phyloP scores from a whole-genome alignment of 2,888 invertebrate species.

The Embidobia sp. region DNA sequence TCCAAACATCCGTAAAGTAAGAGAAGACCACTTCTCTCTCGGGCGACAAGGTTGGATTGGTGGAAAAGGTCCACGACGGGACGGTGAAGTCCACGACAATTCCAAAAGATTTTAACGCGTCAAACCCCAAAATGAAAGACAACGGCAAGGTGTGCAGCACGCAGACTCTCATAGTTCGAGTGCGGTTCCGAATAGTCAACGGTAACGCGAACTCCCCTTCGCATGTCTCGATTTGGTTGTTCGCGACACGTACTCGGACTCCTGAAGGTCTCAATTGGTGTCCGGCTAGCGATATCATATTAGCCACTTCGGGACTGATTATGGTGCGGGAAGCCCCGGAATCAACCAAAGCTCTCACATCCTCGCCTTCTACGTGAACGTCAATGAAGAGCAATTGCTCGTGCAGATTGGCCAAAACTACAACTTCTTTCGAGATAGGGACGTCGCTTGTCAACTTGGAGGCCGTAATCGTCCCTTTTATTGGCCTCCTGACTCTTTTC shows the following conservation, averaged over 20 bases:
- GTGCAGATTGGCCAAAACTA: not conserved
- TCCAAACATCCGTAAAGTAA: constrained; percentile 9
- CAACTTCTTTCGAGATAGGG: not conserved
- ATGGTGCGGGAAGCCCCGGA: not conserved
- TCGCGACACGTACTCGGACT: not conserved
- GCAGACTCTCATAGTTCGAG: not conserved
- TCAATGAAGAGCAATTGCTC: not conserved
- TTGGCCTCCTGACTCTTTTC: not conserved
- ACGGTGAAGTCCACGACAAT: not conserved
- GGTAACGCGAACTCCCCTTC: not conserved
- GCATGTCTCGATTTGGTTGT: not conserved
- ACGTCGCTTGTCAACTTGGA: not conserved
- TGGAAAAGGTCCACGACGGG: not conserved
- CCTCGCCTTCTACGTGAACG: not conserved
- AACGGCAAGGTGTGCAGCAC: not conserved
- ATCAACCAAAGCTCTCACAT: not conserved
- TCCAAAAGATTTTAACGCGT: not conserved
- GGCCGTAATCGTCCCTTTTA: not conserved
- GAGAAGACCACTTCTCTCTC: too few species aligned
- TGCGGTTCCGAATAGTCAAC: not conserved
- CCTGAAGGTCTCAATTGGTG: not conserved
- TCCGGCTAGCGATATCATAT: not conserved
- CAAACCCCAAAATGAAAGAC: not conserved
- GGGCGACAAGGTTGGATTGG: too few species aligned
- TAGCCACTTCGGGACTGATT: not conserved